These are phyloP conservation scores for Drosophila aff. DNA, from an alignment of 1,140 invertebrate species.

Conservation along the genomic window DNA sequence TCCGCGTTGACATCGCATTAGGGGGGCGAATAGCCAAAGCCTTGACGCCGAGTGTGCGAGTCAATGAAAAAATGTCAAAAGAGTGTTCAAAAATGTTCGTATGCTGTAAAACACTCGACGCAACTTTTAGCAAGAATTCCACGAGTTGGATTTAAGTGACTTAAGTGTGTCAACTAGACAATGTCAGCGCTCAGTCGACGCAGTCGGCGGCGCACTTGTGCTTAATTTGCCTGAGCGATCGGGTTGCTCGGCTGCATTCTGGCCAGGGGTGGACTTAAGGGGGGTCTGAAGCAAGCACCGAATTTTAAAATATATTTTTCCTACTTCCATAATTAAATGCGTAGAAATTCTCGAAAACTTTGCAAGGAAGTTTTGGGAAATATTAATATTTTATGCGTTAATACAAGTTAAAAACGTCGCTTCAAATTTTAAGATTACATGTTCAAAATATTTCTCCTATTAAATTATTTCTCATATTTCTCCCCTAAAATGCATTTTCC, in stretches of 20 bases:
- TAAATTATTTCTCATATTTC: too few species aligned
- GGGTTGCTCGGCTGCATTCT: slow-evolving; percentile 77
- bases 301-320: neutral
- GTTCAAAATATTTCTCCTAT: neutral
- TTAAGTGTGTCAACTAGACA: slow-evolving; percentile 83
- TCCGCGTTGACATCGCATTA: slow-evolving; percentile 35
- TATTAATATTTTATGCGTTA: too few species aligned
- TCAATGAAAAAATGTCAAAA: slow-evolving; percentile 64
- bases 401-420: neutral
- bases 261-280: neutral
- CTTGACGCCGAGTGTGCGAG: slow-evolving; percentile 53
- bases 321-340: neutral
- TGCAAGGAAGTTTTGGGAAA: too few species aligned
- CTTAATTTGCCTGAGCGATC: slow-evolving; percentile 75
- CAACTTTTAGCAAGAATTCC: slow-evolving; percentile 73
- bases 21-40: slow-evolving; percentile 48
- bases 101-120: slow-evolving; percentile 66
- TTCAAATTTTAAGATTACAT: neutral
- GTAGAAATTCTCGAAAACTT: neutral
- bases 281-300: neutral
- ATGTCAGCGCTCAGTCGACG: slow-evolving; percentile 61
- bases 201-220: slow-evolving; percentile 56
- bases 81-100: slow-evolving; percentile 33
- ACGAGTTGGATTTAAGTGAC: slow-evolving; percentile 67
- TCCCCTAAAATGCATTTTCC: neutral